These are phyloP conservation scores for Mystacides longicornis DNA, from an alignment of 2,888 invertebrate species.

Conservation along the genomic window DNA sequence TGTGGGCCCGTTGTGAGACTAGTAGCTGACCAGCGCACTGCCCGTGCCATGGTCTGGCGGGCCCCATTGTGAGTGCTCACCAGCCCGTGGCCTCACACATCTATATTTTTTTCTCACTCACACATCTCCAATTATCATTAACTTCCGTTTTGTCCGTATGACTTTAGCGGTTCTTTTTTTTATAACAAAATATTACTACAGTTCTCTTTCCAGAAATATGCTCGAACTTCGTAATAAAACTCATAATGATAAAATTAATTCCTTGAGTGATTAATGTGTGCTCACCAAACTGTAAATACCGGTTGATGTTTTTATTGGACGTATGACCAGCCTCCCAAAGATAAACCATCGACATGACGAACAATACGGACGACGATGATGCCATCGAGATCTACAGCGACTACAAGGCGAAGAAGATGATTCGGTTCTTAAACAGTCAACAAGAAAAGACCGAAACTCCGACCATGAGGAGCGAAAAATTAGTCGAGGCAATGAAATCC, in stretches of 20 bases:
- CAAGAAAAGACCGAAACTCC: conserved; percentile 37
- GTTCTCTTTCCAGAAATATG: conserved; percentile 1
- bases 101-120: not conserved
- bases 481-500: conserved; percentile 49
- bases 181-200: not conserved
- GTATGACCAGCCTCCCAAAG: conserved; percentile 1
- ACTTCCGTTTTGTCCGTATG: conserved; percentile 3
- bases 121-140: conserved; percentile 1
- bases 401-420: conserved; percentile 34
- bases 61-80: conserved; percentile 6
- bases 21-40: too few relatives aligned
- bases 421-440: conserved; percentile 37
- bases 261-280: not conserved
- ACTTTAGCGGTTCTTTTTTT: conserved; percentile 1
- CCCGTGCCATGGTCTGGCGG: conserved; percentile 3
- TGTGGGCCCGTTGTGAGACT: not conserved
- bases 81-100: conserved; percentile 1
- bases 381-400: conserved; percentile 32
- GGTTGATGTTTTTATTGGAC: conserved; percentile 1
- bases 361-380: conserved; percentile 30
- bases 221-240: not conserved
- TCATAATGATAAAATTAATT: not conserved
- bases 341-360: conserved; percentile 22
- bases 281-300: not conserved
- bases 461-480: conserved; percentile 37